Evolutionary conservation across 2,113 vertebrate genomes (phyloP).

Genomic region (Chaenocephalus aceratus): DNA sequence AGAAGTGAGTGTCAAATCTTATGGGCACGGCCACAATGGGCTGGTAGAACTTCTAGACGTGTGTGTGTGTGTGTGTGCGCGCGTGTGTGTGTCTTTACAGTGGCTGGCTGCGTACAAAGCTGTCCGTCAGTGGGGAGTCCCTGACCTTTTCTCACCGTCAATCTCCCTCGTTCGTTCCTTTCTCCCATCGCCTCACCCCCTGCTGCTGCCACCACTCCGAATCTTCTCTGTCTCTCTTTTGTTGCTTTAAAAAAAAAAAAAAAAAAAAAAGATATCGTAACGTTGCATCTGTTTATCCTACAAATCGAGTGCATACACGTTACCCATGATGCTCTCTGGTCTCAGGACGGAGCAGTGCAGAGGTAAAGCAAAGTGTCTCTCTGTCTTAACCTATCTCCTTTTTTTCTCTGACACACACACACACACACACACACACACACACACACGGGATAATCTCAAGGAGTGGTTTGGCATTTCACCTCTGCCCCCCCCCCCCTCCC

Average conservation of each 20-base stretch:
- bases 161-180: constrained; percentile 54
- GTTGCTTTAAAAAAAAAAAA: neutral
- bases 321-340: constrained; percentile 11
- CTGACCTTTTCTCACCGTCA: constrained; percentile 76
- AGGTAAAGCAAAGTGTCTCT: constrained; percentile 5
- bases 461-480: constrained; percentile 66
- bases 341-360: neutral
- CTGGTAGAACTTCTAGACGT: neutral
- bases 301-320: neutral
- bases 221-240: neutral
- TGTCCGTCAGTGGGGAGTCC: constrained; percentile 79
- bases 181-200: constrained; percentile 38
- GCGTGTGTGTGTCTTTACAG: constrained; percentile 66
- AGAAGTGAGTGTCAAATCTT: constrained; percentile 13
- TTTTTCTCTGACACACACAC: neutral
- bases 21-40: constrained; percentile 1
- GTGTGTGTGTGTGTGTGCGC: constrained; percentile 20
- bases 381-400: constrained; percentile 21
- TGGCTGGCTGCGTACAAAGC: constrained; percentile 76
- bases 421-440: neutral
- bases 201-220: constrained; percentile 10
- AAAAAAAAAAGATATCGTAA: too few relatives aligned
- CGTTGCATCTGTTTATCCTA: neutral
- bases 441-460: constrained; percentile 29
- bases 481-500: too few relatives aligned